Conservation (phyloP, 2,888 invertebrate genomes). For the Tenthredo amoena region DNA sequence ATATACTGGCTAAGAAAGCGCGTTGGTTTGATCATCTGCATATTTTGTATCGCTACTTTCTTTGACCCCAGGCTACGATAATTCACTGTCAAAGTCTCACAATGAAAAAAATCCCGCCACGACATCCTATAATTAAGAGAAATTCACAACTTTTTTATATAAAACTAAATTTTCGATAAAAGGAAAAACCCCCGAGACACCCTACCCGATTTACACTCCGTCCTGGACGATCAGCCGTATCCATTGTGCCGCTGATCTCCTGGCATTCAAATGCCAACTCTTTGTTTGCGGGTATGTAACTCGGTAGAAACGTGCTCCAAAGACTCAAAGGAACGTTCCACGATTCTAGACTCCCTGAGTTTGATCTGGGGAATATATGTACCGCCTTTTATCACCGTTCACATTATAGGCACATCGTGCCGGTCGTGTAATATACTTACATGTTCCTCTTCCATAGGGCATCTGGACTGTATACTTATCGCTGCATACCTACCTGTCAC, state of each 20-base stretch:
- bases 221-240: conserved; percentile 51
- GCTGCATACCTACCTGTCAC: conserved; percentile 27
- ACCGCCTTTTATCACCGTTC: neutral
- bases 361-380: neutral
- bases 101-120: neutral
- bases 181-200: neutral
- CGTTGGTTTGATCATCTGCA: conserved; percentile 28
- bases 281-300: conserved; percentile 64
- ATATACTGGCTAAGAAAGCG: neutral
- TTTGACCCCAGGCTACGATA: conserved; percentile 7
- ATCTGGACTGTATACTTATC: conserved; percentile 47
- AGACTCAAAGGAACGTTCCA: conserved; percentile 2
- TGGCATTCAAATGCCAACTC: conserved; percentile 73
- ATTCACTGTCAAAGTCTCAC: conserved; percentile 33
- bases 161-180: neutral
- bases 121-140: neutral
- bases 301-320: neutral
- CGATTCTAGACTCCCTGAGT: neutral
- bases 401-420: neutral
- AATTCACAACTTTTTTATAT: neutral
- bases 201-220: conserved; percentile 42
- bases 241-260: conserved; percentile 52
- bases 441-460: conserved; percentile 29
- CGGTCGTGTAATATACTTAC: conserved; percentile 9
- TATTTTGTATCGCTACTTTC: conserved; percentile 30